Conservation (phyloP, 1,140 invertebrate species). For the Chionoecetes opilio region DNA sequence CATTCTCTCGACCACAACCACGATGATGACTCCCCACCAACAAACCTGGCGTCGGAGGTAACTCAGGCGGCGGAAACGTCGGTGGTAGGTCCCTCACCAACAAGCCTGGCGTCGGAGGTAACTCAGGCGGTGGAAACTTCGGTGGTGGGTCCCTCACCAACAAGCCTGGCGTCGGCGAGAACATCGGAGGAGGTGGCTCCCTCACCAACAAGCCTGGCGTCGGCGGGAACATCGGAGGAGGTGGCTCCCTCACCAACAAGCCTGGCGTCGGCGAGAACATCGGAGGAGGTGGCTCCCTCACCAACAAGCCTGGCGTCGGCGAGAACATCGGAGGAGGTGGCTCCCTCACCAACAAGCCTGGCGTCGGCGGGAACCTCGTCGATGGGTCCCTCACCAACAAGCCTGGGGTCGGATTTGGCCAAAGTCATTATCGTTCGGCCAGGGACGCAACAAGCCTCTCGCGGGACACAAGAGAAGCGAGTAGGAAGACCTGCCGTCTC, state of each 20-base stretch:
- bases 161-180: not conserved
- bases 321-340: not conserved
- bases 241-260: too few relatives aligned
- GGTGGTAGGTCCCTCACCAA: not conserved
- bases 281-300: not conserved
- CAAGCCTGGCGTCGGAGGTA: not conserved
- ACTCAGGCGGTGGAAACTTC: too few relatives aligned
- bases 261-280: too few relatives aligned
- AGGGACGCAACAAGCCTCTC: not conserved
- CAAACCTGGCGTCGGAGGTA: not conserved
- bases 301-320: not conserved
- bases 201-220: too few relatives aligned
- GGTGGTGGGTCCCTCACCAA: not conserved
- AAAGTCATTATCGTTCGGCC: not conserved
- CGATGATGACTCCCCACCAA: not conserved
- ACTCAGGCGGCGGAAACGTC: too few relatives aligned
- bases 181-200: too few relatives aligned
- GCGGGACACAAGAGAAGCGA: not conserved
- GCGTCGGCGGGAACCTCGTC: not conserved
- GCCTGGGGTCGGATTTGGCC: not conserved
- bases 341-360: not conserved
- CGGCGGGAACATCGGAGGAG: too few relatives aligned
- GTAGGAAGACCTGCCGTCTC: not conserved
- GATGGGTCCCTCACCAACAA: not conserved
- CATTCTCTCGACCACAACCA: not conserved